A percentile compares a stretch with the other conserved stretches of the same genome.
Evolutionary conservation across 2,113 vertebrate species (phyloP).

Genomic region (Notarius lentiginosus): DNA sequence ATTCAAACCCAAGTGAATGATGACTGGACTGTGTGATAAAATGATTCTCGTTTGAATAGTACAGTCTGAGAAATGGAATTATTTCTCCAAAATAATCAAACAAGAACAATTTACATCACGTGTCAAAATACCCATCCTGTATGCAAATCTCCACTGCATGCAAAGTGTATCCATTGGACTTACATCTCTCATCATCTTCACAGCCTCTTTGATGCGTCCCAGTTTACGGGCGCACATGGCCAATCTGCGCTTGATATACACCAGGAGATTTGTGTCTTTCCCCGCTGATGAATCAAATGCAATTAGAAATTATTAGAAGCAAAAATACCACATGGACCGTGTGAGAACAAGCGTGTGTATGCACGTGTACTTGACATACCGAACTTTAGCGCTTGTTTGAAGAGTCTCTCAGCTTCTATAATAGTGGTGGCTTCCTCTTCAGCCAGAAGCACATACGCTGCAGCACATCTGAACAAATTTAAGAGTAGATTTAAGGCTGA

Average conservation of each 20-base stretch:
- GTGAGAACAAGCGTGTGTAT: not conserved
- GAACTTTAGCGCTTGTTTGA: constrained; percentile 92
- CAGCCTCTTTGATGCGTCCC: constrained; percentile 93
- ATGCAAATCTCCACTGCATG: not conserved
- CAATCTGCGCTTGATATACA: constrained; percentile 94
- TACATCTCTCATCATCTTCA: constrained; percentile 99
- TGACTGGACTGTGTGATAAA: not conserved
- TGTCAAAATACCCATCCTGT: no score
- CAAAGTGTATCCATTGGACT: constrained; percentile 64
- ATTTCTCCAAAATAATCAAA: not conserved
- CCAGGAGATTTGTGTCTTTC: constrained; percentile 95
- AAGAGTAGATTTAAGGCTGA: not conserved
- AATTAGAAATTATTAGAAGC: not conserved
- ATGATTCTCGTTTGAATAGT: not conserved
- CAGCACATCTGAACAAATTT: constrained; percentile 81
- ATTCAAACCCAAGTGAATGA: not conserved
- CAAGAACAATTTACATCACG: not conserved
- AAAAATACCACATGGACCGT: not conserved
- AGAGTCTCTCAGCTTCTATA: constrained; percentile 92
- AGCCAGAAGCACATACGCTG: constrained; percentile 92
- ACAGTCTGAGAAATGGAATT: not conserved
- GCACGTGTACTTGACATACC: constrained; percentile 64
- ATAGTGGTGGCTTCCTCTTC: constrained; percentile 98
- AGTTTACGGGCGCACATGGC: constrained; percentile 98
- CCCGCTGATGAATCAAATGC: constrained; percentile 70